phyloP scores from a whole-genome alignment of 2,797 vertebrate genomes.

The Anguilla anguilla region DNA sequence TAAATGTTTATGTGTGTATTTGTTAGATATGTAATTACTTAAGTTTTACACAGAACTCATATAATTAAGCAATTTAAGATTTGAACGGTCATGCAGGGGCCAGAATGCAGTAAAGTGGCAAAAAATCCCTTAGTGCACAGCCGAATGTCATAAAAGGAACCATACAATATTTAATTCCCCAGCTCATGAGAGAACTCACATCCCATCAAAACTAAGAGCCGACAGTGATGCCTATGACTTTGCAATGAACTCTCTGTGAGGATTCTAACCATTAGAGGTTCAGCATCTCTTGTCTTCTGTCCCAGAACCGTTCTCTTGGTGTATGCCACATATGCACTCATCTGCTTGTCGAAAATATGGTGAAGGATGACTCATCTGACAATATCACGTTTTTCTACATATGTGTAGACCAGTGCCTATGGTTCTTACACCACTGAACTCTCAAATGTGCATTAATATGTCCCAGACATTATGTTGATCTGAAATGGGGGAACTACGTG shows the following conservation, averaged over 20 bases:
- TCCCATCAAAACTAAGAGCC: conserved; percentile 49
- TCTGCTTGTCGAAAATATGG: too few relatives aligned
- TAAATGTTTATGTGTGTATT: conserved; percentile 60
- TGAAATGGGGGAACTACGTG: too few relatives aligned
- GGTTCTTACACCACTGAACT: too few relatives aligned
- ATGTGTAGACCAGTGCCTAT: too few relatives aligned
- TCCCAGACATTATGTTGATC: too few relatives aligned
- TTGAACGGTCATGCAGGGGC: conserved; percentile 53
- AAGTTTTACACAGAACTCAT: conserved; percentile 25
- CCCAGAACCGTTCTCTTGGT: too few relatives aligned
- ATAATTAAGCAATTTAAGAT: conserved; percentile 45
- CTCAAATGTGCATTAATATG: too few relatives aligned
- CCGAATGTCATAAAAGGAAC: conserved; percentile 29
- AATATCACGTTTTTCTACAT: too few relatives aligned
- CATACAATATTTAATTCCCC: conserved; percentile 66
- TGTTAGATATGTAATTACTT: neutral
- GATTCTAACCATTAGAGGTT: conserved; percentile 53
- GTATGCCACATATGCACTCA: too few relatives aligned
- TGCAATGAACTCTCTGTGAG: conserved; percentile 58
- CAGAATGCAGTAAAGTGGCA: conserved; percentile 39
- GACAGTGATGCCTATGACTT: conserved; percentile 55
- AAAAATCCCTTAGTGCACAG: conserved; percentile 30
- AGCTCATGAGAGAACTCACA: conserved; percentile 52
- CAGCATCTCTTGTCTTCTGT: conserved; percentile 36
- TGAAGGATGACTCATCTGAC: too few relatives aligned